Evolutionary conservation across 2,113 vertebrate genomes (phyloP).

Genomic region (Suricata suricatta): DNA sequence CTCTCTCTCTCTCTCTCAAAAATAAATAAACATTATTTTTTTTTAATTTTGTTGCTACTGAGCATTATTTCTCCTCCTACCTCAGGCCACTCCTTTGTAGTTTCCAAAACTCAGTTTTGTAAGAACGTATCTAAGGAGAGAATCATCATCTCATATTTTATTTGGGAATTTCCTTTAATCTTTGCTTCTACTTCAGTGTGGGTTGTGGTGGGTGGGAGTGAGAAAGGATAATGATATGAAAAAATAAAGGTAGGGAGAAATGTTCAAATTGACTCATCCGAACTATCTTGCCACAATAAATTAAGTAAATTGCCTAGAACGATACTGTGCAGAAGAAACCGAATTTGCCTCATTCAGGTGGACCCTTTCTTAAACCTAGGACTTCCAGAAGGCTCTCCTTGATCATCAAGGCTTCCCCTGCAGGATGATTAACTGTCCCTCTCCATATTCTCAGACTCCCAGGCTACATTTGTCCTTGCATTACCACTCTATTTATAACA

Average conservation of each 20-base stretch:
- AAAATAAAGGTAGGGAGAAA: neutral
- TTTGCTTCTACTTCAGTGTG: neutral
- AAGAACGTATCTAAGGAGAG: neutral
- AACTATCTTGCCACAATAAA: neutral
- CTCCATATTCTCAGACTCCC: neutral
- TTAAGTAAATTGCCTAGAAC: neutral
- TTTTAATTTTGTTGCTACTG: neutral
- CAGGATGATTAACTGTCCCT: neutral
- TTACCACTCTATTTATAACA: neutral
- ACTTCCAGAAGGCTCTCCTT: neutral
- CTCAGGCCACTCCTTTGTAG: neutral
- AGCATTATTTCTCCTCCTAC: neutral
- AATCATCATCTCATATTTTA: neutral
- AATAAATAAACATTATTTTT: too few relatives aligned
- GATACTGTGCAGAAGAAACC: neutral
- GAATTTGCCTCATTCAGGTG: neutral
- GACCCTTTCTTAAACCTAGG: neutral
- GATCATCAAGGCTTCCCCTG: neutral
- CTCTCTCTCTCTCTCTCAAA: too few relatives aligned
- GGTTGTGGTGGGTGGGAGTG: too few relatives aligned
- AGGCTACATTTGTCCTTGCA: neutral
- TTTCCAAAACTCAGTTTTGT: neutral
- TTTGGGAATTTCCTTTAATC: neutral
- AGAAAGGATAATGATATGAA: neutral
- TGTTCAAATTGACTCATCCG: neutral